Percentiles rank a stretch among this genome's conserved stretches.
Evolutionary conservation across 2,113 vertebrate genomes (phyloP).

Genomic region (Candoia aspera): DNA sequence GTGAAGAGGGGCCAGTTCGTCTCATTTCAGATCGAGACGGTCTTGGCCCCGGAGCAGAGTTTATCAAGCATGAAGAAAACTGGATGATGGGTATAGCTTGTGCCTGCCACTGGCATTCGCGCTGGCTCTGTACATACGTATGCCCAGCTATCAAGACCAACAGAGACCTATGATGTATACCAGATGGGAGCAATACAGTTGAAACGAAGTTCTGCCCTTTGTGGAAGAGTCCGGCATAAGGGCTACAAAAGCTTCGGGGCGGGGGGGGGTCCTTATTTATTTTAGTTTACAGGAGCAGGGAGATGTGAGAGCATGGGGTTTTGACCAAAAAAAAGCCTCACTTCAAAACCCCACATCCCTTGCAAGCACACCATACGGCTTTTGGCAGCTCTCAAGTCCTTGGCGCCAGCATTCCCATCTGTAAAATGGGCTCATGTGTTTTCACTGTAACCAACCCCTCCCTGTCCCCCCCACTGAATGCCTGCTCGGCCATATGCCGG

Average conservation of each 20-base stretch:
- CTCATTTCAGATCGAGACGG: conserved; percentile 81
- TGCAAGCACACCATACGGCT: not conserved
- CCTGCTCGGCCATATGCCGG: not conserved
- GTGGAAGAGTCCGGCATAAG: not conserved
- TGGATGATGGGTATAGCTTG: conserved; percentile 35
- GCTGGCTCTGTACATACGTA: not conserved
- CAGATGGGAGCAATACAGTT: not conserved
- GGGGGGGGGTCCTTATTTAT: not conserved
- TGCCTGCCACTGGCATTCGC: not conserved
- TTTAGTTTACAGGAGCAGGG: not conserved
- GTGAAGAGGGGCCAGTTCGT: conserved; percentile 80
- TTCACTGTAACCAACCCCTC: too few species aligned
- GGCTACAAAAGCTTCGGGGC: too few species aligned
- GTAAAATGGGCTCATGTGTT: not conserved
- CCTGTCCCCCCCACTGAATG: not conserved
- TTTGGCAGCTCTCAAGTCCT: not conserved
- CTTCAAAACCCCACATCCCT: not conserved
- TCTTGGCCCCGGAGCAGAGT: conserved; percentile 75
- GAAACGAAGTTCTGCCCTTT: not conserved
- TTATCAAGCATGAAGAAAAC: conserved; percentile 62
- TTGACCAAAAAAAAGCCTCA: not conserved
- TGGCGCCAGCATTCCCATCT: not conserved
- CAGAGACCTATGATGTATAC: not conserved
- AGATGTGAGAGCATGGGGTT: not conserved
- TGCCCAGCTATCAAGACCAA: not conserved